Percentiles rank a stretch among this genome's conserved stretches.
These are phyloP conservation scores for Psophia crepitans DNA, from an alignment of 2,113 vertebrate species.

Conservation along the genomic window DNA sequence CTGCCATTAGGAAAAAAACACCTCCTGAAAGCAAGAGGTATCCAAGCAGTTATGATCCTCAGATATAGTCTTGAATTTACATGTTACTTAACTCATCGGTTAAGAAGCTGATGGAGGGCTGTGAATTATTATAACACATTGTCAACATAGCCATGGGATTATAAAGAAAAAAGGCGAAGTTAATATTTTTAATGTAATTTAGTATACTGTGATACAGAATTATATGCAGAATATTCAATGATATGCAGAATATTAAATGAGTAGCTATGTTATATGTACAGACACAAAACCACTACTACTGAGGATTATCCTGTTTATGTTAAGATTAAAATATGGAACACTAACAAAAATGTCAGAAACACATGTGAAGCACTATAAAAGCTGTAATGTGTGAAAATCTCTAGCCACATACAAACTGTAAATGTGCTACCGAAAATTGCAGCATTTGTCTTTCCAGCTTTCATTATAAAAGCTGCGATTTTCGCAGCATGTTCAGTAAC, in stretches of 20 bases:
- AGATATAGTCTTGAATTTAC: background rate
- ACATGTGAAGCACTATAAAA: background rate
- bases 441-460: conserved; percentile 28
- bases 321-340: background rate
- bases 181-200: background rate
- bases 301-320: background rate
- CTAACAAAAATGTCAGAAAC: background rate
- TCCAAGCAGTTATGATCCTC: background rate
- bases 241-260: background rate
- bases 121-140: background rate
- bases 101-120: background rate
- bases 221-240: background rate
- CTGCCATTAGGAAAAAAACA: background rate
- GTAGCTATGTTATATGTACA: background rate
- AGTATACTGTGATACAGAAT: background rate
- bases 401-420: background rate
- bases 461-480: conserved; percentile 35
- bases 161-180: background rate
- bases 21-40: background rate
- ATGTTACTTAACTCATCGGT: background rate
- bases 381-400: background rate
- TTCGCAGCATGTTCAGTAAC: conserved; percentile 14
- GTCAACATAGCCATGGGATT: fast-evolving
- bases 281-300: background rate
- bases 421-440: background rate